Evolutionary conservation across 1,140 invertebrate genomes (phyloP).

Genomic region (Hyposmocoma kahamanoa): DNA sequence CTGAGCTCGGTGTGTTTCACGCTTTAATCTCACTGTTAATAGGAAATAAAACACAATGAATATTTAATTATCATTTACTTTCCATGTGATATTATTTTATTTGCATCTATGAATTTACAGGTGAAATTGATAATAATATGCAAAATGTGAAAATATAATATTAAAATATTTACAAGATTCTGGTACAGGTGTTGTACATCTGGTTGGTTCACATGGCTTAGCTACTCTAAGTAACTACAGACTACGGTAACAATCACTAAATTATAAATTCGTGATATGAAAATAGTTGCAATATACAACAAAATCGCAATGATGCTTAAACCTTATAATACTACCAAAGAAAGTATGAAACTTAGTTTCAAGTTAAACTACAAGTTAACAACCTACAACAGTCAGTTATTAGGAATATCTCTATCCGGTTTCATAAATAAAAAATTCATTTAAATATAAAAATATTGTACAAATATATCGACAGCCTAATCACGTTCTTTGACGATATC

Average conservation of each 20-base stretch:
- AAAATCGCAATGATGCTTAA: constrained; percentile 35
- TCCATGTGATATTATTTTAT: constrained; percentile 2
- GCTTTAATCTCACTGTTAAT: neutral
- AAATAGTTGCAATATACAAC: constrained; percentile 45
- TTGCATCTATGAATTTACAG: no score
- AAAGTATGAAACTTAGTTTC: constrained; percentile 22
- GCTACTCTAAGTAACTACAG: constrained; percentile 40
- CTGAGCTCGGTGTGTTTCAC: no score
- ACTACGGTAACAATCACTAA: constrained; percentile 57
- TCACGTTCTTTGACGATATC: no score
- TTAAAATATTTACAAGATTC: no score
- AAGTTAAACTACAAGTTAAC: constrained; percentile 15
- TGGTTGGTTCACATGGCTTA: constrained; percentile 21
- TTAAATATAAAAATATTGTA: constrained; percentile 40
- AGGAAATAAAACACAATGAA: neutral
- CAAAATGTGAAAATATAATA: no score
- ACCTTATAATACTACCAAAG: constrained; percentile 49
- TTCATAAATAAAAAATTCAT: constrained; percentile 30
- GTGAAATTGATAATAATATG: no score
- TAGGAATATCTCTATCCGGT: constrained; percentile 18
- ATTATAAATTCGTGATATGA: constrained; percentile 62
- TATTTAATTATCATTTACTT: neutral
- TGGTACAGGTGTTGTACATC: no score
- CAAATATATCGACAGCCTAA: constrained; percentile 29
- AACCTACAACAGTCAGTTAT: constrained; percentile 30